Conservation (phyloP, 2,888 invertebrate species). For the Aproaerema taeniolella region DNA sequence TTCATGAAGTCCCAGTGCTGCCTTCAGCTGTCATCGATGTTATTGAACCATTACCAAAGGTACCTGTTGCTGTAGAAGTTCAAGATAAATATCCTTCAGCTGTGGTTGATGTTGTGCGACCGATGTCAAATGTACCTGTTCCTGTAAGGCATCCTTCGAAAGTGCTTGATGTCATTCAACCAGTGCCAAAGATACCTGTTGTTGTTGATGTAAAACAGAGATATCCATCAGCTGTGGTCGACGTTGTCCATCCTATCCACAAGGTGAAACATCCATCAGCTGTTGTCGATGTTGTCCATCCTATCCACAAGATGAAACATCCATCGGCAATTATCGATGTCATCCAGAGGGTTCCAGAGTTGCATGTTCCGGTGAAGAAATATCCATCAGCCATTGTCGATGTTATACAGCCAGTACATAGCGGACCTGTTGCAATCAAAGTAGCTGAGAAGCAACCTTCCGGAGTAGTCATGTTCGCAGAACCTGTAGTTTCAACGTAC, state of each 20-base stretch:
- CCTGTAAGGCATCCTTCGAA: too few relatives aligned
- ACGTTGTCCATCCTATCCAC: not conserved
- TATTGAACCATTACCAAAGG: not conserved
- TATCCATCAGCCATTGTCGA: not conserved
- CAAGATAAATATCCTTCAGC: too few relatives aligned
- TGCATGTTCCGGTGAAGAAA: too few relatives aligned
- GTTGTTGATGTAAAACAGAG: not conserved
- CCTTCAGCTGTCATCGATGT: not conserved
- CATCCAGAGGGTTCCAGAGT: too few relatives aligned
- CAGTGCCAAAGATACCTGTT: not conserved
- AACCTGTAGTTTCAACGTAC: conserved; percentile 21
- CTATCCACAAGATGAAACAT: not conserved
- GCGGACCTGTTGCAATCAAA: not conserved
- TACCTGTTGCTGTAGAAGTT: not conserved
- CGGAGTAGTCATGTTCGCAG: conserved; percentile 5
- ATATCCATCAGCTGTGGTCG: not conserved
- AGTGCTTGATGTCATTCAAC: not conserved
- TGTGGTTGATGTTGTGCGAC: not conserved
- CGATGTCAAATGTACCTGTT: not conserved
- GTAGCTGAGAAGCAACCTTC: not conserved
- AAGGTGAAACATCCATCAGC: not conserved
- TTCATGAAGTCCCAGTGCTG: not conserved
- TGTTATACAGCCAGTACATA: not conserved
- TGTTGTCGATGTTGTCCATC: not conserved
- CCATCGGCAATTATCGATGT: conserved; percentile 1